Conservation (phyloP, 1,140 invertebrate species). For the Leptinotarsa texana region DNA sequence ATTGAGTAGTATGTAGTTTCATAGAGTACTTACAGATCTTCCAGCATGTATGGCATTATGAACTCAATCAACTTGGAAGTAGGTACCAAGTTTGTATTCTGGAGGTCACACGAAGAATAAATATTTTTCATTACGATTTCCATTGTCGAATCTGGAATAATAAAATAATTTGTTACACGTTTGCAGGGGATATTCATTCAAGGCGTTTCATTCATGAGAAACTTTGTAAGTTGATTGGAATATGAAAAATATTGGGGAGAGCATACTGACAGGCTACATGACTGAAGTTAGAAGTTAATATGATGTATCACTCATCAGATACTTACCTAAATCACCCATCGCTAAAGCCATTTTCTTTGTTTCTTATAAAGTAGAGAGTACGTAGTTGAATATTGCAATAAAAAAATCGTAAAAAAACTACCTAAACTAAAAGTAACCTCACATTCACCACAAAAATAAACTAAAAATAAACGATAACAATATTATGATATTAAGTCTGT, state of each 20-base stretch:
- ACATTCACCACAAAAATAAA: conserved; percentile 9
- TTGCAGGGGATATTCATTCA: too few relatives aligned
- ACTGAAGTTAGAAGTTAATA: background rate
- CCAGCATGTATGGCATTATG: conserved; percentile 38
- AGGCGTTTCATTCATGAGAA: background rate
- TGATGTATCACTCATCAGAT: too few relatives aligned
- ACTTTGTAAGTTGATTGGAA: background rate
- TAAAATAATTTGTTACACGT: background rate
- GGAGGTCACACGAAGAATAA: conserved; percentile 36
- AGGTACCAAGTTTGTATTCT: conserved; percentile 34
- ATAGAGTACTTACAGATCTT: conserved; percentile 40
- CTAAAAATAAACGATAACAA: conserved; percentile 10
- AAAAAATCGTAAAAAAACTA: background rate
- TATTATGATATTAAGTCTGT: background rate
- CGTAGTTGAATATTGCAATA: background rate
- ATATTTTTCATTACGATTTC: conserved; percentile 32
- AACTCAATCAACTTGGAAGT: conserved; percentile 38
- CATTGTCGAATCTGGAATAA: conserved; percentile 24
- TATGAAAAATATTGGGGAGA: background rate
- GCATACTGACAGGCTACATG: background rate
- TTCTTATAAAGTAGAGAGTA: conserved; percentile 3
- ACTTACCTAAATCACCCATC: conserved; percentile 12
- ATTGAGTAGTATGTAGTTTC: conserved; percentile 1
- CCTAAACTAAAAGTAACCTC: conserved; percentile 8
- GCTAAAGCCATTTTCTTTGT: conserved; percentile 18